phyloP scores from a whole-genome alignment of 2,113 vertebrate species.

The Brevimyrus niger region DNA sequence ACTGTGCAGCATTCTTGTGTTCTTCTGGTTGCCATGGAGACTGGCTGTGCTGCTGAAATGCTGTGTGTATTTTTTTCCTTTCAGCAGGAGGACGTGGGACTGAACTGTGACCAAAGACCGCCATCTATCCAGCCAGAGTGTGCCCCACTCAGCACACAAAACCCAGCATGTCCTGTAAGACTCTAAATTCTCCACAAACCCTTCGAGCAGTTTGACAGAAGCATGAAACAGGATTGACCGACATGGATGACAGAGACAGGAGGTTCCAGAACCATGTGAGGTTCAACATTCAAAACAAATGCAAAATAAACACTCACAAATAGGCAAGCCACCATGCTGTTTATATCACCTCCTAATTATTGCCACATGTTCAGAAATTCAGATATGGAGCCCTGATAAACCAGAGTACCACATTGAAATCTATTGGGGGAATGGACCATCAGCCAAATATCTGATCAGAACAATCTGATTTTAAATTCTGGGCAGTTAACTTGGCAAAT shows the following conservation, averaged over 20 bases:
- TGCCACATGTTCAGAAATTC: background rate
- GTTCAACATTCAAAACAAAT: background rate
- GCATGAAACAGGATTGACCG: background rate
- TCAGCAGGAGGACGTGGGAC: background rate
- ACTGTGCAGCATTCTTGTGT: slow-evolving; percentile 5
- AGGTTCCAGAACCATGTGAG: background rate
- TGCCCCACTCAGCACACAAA: background rate
- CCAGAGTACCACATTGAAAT: background rate
- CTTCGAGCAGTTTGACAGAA: background rate
- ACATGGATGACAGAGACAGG: background rate
- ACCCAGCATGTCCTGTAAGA: background rate
- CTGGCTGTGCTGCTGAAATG: slow-evolving; percentile 1
- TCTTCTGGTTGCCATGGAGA: slow-evolving; percentile 11
- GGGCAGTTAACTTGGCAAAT: background rate
- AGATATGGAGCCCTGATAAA: background rate
- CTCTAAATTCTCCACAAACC: background rate
- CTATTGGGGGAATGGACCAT: background rate
- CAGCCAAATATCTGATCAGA: background rate
- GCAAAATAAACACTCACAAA: background rate
- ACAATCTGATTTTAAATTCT: background rate
- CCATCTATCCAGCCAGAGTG: background rate
- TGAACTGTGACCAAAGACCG: slow-evolving; percentile 1
- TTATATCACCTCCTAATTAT: background rate
- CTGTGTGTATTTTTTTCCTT: background rate
- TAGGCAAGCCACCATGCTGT: background rate